Evolutionary conservation across 2,888 invertebrate species (phyloP).

Genomic region (Ommatoiulus sabulosus): DNA sequence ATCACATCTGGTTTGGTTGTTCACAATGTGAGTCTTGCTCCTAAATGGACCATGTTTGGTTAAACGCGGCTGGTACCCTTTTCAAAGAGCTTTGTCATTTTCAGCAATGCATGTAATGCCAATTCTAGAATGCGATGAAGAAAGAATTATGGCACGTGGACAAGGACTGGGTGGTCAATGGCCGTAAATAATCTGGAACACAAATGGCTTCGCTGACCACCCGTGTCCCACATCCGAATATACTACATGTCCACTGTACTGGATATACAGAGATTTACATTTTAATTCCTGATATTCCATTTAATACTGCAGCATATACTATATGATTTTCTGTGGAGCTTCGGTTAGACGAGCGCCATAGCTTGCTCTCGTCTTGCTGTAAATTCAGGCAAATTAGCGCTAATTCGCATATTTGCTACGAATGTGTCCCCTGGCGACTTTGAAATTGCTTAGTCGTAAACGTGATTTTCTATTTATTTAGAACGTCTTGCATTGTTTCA

Average conservation of each 20-base stretch:
- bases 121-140: background rate
- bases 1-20: constrained; percentile 6
- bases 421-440: background rate
- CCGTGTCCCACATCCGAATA: background rate
- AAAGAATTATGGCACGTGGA: background rate
- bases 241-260: background rate
- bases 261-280: too few relatives aligned
- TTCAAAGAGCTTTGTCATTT: background rate
- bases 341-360: background rate
- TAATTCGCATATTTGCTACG: constrained; percentile 25
- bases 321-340: background rate
- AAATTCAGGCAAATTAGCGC: background rate
- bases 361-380: background rate
- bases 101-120: background rate
- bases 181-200: background rate
- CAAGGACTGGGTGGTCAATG: background rate
- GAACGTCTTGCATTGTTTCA: background rate
- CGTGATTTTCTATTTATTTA: constrained; percentile 30
- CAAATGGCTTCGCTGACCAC: constrained; percentile 3
- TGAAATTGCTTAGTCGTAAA: constrained; percentile 19
- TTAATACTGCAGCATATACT: background rate
- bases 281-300: background rate
- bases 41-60: constrained; percentile 14
- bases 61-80: constrained; percentile 18
- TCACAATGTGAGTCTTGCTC: background rate